Evolutionary conservation across 2,113 vertebrate genomes (phyloP), one percentile per base, ranked within the genome.

Genomic region (Scopus umbretta): DNA sequence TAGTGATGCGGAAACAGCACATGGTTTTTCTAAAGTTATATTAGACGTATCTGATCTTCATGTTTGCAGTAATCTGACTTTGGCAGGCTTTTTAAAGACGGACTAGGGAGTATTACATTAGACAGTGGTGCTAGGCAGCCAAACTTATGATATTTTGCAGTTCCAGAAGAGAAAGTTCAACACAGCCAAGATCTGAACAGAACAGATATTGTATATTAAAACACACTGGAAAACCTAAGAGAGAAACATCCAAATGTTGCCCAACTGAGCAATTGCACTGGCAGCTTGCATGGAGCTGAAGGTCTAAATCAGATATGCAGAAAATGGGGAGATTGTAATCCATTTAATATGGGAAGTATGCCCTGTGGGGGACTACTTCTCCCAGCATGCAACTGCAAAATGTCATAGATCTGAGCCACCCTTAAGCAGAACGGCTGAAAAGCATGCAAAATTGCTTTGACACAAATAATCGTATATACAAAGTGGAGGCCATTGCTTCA

Each of bases 1-100:
- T 34, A 94, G 53, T 4, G 7, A 96, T 81, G 88, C 1, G 13
- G 95, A 97, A 96, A 87, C 38, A 95, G 86, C 89, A 92, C 83
- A 94, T 92, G 80, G 11, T 71, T 96, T 95, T 89, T 94, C 92
- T 96, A 55, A 97, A 94, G 80, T 87, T 92, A 59, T 96, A 90
- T 95, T 96, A 91, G 89, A 97, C 58, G 71, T 95, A 97, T 97
- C 95, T 96, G 95, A 95, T 96, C 89, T 95, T 97, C 96, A 40
- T 97, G 78, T 96, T 97, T 97, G 89, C 87, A 96, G 84, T 95
- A 96, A 97, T 97, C 92, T 95, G 78, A 70, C 95, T 97, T 97
- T 97, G 94, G 96, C 95, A 97, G 66, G 66, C 91, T 92, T 89
- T 94, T 86, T 92, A 87, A 97, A 96, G 91, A 92, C 2, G 80